Evolutionary conservation across 2,888 invertebrate species (phyloP).

Genomic region (Chaitophorus viminalis): DNA sequence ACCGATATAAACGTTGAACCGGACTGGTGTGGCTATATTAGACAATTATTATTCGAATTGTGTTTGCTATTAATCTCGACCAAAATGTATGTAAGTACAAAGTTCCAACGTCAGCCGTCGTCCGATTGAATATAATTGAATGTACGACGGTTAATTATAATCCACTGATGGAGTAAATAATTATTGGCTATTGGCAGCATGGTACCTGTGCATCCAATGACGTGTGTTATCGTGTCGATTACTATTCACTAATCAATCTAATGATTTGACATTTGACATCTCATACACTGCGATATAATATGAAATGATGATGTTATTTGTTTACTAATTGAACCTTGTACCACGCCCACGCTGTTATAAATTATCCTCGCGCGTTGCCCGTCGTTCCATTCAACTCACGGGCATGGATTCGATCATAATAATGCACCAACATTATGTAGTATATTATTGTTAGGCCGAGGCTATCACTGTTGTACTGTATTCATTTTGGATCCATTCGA

Average conservation of each 20-base stretch:
- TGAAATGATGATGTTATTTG: neutral
- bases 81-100: neutral
- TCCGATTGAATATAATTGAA: neutral
- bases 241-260: neutral
- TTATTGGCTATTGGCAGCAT: neutral
- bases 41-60: constrained; percentile 1
- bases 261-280: neutral
- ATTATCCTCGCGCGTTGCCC: neutral
- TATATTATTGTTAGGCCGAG: too few species aligned
- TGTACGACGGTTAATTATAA: neutral
- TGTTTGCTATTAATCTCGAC: neutral
- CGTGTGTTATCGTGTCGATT: neutral
- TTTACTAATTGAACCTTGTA: neutral
- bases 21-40: neutral
- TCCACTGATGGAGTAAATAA: neutral
- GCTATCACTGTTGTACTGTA: too few species aligned
- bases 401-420: too few species aligned
- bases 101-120: neutral
- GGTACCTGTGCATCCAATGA: neutral
- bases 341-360: neutral
- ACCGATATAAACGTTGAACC: constrained; percentile 31
- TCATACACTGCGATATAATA: neutral
- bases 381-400: neutral
- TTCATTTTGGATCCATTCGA: too few species aligned
- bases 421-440: too few species aligned